Base-by-base conservation (phyloP, 2,888 invertebrate genomes). In the Lepidocyrtinus sp. region DNA sequence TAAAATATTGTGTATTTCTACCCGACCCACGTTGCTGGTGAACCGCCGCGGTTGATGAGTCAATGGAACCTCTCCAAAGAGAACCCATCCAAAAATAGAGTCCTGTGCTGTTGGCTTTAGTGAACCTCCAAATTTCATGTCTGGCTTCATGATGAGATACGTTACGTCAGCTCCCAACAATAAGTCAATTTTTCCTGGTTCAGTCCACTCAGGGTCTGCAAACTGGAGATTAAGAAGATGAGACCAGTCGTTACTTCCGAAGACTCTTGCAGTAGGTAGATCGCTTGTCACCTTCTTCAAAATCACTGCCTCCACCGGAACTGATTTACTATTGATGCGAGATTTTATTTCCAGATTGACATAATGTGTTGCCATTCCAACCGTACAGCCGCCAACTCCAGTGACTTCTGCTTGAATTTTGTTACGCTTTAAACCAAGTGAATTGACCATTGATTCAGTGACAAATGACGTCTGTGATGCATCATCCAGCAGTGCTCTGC, bases 121-220 rank as follows among this genome's bases (percentile, higher is more conserved):
- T 12, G 45, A 50, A 27, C 17, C 63, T 55, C 5, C n/a, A 17
- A 25, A 22, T 0, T 15, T n/a, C 19, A 25, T 17, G 1, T 3
- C 17, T 65, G 15, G 1, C 9, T 22, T 24, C 15, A 45, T 21
- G 12, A 81, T 3, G 1, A 64, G 3, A 1, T 64, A 0, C 59
- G 55, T 24, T n/a, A 72, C 22, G n/a, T 78, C 81, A 0, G 75
- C 50, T 9, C 83, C 83, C 1, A 83, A 17, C 2, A 83, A 46
- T 9, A 81, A 55, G 26, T 83, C 81, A 7, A 83, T 36, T 0
- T 19, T 7, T 1, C 21, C 69, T 3, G 72, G 63, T 15, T 69
- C 9, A 7, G 19, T 2, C 24, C 46, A 83, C 1, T 69, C 12
- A 1, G 81, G 81, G 36, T 83, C 83, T 3, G 83, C 83, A 9